Evolutionary conservation across 2,888 invertebrate genomes (phyloP).

Genomic region (Limnephilus lunatus): DNA sequence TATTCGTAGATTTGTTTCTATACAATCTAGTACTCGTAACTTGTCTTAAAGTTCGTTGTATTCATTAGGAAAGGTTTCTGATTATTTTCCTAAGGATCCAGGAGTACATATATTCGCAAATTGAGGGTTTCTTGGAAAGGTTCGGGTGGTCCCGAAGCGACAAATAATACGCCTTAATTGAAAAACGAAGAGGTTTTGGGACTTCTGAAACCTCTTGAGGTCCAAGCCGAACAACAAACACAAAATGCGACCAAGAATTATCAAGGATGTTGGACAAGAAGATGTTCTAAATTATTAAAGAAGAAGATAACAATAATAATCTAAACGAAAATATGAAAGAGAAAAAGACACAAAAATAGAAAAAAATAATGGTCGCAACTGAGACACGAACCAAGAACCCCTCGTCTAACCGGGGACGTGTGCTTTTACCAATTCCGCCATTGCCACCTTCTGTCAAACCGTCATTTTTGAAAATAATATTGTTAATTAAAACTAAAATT

Average conservation of each 20-base stretch:
- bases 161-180: background rate
- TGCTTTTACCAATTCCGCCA: no score
- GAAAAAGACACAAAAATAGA: no score
- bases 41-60: background rate
- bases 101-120: background rate
- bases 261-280: background rate
- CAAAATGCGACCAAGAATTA: background rate
- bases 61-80: background rate
- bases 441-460: no score
- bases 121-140: background rate
- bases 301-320: no score
- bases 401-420: no score
- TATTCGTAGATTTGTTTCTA: no score
- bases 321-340: no score
- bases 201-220: background rate
- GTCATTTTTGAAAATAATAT: no score
- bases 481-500: no score
- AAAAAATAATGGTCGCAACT: no score
- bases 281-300: background rate
- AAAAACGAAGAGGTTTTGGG: background rate
- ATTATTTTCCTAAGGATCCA: background rate
- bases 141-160: background rate
- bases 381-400: no score
- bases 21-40: no score
- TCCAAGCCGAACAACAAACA: background rate